Percentiles rank a stretch among this genome's conserved stretches.
Evolutionary conservation across 2,888 invertebrate species (phyloP).

Genomic region (Ophioninae sp.): DNA sequence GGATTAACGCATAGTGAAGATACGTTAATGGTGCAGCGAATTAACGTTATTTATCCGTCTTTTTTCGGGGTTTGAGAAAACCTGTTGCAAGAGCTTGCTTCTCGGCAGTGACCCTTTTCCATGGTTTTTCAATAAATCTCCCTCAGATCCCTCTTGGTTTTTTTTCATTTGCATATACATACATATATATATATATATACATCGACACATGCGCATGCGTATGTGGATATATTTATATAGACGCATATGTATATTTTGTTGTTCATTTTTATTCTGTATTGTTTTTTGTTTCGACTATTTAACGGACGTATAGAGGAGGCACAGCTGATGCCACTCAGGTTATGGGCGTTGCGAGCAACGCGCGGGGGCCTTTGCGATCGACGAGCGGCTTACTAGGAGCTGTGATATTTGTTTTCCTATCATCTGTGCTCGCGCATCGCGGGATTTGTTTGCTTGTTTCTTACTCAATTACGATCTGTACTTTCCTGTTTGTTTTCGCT

Average conservation of each 20-base stretch:
- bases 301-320: constrained; percentile 54
- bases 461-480: constrained; percentile 57
- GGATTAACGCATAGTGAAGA: constrained; percentile 41
- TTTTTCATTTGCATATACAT: constrained; percentile 10
- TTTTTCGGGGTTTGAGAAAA: constrained; percentile 66
- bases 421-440: constrained; percentile 40
- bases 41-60: constrained; percentile 63
- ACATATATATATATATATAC: background rate
- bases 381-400: constrained; percentile 48
- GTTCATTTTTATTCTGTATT: constrained; percentile 60
- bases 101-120: constrained; percentile 69
- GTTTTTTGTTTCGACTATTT: constrained; percentile 47
- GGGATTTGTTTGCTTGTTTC: constrained; percentile 19
- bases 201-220: constrained; percentile 36
- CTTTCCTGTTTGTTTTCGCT: constrained; percentile 53
- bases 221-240: constrained; percentile 12
- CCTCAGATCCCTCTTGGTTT: constrained; percentile 10
- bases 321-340: constrained; percentile 70
- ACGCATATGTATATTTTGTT: constrained; percentile 29
- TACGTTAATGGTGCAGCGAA: constrained; percentile 40
- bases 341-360: constrained; percentile 47
- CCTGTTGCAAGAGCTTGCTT: constrained; percentile 74
- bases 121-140: constrained; percentile 21
- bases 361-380: constrained; percentile 48
- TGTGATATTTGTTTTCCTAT: constrained; percentile 24